Evolutionary conservation across 2,797 vertebrate species (phyloP).

Genomic region (Leucoraja ocellata): DNA sequence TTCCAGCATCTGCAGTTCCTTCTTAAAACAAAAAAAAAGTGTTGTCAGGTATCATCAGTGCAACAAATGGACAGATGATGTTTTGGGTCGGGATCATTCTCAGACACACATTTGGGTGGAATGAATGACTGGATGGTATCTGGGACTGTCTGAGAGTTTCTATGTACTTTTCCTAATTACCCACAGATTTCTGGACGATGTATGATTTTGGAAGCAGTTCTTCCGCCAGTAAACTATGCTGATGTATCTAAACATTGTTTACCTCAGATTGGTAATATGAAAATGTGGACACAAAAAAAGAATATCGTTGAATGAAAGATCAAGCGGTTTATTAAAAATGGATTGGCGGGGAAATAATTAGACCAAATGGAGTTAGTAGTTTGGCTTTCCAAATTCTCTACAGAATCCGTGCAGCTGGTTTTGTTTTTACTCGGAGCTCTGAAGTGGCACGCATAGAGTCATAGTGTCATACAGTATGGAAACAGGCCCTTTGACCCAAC

Average conservation of each 20-base stretch:
- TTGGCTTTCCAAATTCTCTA: neutral
- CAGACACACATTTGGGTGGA: neutral
- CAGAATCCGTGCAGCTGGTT: neutral
- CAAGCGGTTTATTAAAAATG: neutral
- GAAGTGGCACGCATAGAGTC: neutral
- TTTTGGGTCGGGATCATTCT: no score
- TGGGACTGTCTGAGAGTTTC: neutral
- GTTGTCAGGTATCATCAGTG: no score
- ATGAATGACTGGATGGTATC: neutral
- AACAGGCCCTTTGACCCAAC: no score
- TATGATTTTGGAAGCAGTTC: neutral
- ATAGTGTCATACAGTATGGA: no score
- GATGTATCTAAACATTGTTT: neutral
- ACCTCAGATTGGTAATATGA: neutral
- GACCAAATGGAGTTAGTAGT: neutral
- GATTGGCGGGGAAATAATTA: neutral
- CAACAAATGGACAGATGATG: no score
- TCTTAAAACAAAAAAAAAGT: no score
- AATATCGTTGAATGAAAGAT: neutral
- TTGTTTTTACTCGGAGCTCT: neutral
- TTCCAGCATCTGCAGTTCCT: no score
- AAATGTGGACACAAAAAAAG: neutral
- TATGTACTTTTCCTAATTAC: neutral
- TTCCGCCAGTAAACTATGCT: neutral
- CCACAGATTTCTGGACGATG: neutral